Base-by-base conservation (phyloP, 2,113 vertebrate species). In the Centropristis striata region DNA sequence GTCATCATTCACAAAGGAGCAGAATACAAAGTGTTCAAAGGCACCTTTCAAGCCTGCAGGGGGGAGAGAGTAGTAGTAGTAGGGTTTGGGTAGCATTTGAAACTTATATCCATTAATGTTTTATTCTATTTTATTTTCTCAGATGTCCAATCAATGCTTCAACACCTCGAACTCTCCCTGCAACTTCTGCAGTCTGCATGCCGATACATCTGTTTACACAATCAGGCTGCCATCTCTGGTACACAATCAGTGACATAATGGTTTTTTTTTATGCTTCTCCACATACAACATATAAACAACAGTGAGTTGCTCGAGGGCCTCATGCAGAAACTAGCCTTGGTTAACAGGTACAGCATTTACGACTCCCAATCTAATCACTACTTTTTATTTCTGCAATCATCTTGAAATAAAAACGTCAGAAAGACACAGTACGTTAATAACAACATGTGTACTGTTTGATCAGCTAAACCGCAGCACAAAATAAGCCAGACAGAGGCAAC, bases 341-440 rank as follows among this genome's bases (percentile, higher is more conserved):
- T 23, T 25, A 27, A 32, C 16, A 20, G 37, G 25, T 46, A 32
- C 32, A n/a, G 47, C 46, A 51, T 53, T 63, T 42, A 42, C n/a
- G 21, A 60, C 15, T 20, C 10, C 15, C 28, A 14, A n/a, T 51
- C 57, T 50, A 46, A 66, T 60, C 72, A 5, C 27, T 28, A 21
- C 15, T 20, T 61, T 36, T n/a, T 54, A 41, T 67, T 47, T 57
- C 32, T 50, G 77, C 14, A 65, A 59, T 58, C 50, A 65, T 59
- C 12, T 7, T 7, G n/a, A 8, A 10, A 47, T 21, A 61, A 65
- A 55, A 59, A 37, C 4, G 55, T 9, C 23, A 39, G 18, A 66
- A 58, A 64, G 16, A 65, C 10, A 39, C 7, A 23, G 2, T 15
- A 8, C 2, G 15, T 50, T 23, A 53, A 36, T 37, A 23, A 16